These are phyloP conservation scores for Poeciliopsis infans DNA, from an alignment of 2,797 vertebrate species.

Conservation along the genomic window DNA sequence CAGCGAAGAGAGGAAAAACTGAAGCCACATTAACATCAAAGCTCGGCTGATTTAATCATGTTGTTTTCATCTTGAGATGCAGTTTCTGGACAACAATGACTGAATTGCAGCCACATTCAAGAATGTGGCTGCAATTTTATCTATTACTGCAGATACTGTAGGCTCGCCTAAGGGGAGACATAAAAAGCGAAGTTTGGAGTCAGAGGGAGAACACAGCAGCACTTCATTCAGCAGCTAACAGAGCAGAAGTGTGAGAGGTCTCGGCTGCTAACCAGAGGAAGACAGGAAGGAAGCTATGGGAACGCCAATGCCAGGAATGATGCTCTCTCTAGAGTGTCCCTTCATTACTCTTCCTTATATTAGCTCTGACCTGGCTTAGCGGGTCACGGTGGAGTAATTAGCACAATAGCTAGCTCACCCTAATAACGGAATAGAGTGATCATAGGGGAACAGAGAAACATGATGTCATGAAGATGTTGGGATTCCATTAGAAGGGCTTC, in stretches of 20 bases:
- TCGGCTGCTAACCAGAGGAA: conserved; percentile 32
- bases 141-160: conserved; percentile 36
- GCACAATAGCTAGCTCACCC: conserved; percentile 42
- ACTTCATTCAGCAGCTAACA: conserved; percentile 62
- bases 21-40: conserved; percentile 44
- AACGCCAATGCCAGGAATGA: conserved; percentile 47
- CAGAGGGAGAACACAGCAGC: conserved; percentile 33
- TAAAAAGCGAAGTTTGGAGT: conserved; percentile 53
- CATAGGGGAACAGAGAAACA: conserved; percentile 22
- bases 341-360: conserved; percentile 62
- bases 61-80: conserved; percentile 55
- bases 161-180: conserved; percentile 38
- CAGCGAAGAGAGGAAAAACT: conserved; percentile 28
- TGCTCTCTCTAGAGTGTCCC: conserved; percentile 31
- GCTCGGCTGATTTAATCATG: conserved; percentile 34
- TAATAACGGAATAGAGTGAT: conserved; percentile 31
- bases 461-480: conserved; percentile 13
- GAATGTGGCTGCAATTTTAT: conserved; percentile 46
- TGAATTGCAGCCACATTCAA: conserved; percentile 49
- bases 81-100: conserved; percentile 60
- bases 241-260: conserved; percentile 55
- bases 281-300: conserved; percentile 22
- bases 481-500: conserved; percentile 21
- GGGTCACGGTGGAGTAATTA: conserved; percentile 70
- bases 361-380: conserved; percentile 59